Evolutionary conservation across 2,113 vertebrate genomes (phyloP).

Genomic region (Anhinga rufa): DNA sequence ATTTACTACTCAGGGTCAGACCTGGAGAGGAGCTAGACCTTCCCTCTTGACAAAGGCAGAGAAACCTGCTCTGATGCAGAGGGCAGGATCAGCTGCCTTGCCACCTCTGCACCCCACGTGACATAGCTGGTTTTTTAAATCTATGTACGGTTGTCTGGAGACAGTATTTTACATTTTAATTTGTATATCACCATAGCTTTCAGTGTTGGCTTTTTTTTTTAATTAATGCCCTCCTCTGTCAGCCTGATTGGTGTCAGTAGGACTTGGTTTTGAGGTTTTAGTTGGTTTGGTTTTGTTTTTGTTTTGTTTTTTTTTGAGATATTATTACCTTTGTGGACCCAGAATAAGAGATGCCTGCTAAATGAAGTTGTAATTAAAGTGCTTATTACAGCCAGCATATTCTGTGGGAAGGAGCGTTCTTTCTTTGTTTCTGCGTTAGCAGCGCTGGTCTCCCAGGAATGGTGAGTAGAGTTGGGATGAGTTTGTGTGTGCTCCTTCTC

Average conservation of each 20-base stretch:
- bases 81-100: background rate
- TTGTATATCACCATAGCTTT: background rate
- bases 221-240: background rate
- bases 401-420: background rate
- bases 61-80: background rate
- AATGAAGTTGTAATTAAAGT: background rate
- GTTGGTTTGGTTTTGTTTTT: background rate
- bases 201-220: background rate
- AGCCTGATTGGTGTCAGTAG: background rate
- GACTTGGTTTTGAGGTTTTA: background rate
- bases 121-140: background rate
- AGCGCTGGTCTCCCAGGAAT: background rate
- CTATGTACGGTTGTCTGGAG: background rate
- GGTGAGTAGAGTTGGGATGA: accelerated
- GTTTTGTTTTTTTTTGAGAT: background rate
- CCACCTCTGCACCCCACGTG: accelerated
- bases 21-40: background rate
- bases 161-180: background rate
- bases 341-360: background rate
- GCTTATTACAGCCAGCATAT: background rate
- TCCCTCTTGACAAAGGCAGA: background rate
- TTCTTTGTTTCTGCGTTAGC: background rate
- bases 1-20: background rate
- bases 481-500: background rate
- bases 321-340: background rate